Conservation (phyloP, 2,797 vertebrate species). For the Eulemur albifrons region DNA sequence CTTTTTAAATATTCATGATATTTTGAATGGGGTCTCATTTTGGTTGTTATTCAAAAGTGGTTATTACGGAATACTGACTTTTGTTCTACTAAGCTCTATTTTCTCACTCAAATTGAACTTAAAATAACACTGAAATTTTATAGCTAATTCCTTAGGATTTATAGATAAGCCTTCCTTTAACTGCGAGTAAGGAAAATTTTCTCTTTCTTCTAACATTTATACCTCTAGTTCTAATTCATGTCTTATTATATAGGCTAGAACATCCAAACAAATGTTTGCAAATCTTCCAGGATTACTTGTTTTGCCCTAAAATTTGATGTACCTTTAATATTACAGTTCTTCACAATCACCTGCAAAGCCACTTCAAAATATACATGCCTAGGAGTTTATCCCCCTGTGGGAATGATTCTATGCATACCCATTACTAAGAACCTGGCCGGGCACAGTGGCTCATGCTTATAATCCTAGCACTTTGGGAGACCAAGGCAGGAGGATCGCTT, state of each 20-base stretch:
- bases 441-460: too few relatives aligned
- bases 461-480: too few relatives aligned
- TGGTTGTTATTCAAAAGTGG: background rate
- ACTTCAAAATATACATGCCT: background rate
- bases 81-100: background rate
- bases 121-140: background rate
- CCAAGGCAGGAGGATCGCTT: too few relatives aligned
- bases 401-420: background rate
- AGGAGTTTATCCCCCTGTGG: background rate
- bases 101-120: background rate
- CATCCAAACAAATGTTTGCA: background rate
- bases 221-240: background rate
- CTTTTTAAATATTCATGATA: background rate
- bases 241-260: background rate
- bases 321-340: background rate
- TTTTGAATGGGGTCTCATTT: background rate
- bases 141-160: background rate
- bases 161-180: background rate
- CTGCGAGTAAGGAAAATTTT: background rate
- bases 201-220: background rate
- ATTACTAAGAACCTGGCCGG: background rate
- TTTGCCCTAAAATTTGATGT: background rate
- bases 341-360: background rate
- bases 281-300: background rate
- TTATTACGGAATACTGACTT: background rate